Conservation (phyloP, 2,888 invertebrate species). For the Trichopria drosophilae region DNA sequence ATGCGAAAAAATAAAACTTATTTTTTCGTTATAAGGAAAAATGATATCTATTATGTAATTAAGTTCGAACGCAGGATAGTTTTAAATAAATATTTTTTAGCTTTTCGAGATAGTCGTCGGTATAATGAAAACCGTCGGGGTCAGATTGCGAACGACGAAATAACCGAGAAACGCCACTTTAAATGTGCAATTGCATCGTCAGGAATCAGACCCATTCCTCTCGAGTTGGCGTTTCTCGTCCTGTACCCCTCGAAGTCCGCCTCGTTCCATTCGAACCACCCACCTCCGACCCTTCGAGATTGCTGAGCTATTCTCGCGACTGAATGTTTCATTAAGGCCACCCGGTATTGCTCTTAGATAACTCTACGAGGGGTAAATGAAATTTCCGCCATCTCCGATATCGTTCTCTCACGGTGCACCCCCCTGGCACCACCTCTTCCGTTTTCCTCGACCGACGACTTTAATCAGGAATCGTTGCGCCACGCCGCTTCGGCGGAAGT, state of each 20-base stretch:
- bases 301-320: conserved; percentile 59
- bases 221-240: conserved; percentile 39
- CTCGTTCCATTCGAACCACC: conserved; percentile 30
- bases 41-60: too few relatives aligned
- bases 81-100: too few relatives aligned
- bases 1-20: too few relatives aligned
- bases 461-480: conserved; percentile 54
- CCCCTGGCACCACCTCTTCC: conserved; percentile 29
- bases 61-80: too few relatives aligned
- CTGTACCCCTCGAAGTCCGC: conserved; percentile 10
- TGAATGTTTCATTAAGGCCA: conserved; percentile 60
- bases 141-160: conserved; percentile 52
- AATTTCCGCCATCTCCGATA: conserved; percentile 59
- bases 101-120: too few relatives aligned
- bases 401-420: conserved; percentile 42
- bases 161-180: conserved; percentile 56
- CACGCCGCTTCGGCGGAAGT: conserved; percentile 44
- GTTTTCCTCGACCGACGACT: conserved; percentile 41
- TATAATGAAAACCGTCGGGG: conserved; percentile 37
- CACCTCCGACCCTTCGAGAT: conserved; percentile 55
- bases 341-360: conserved; percentile 60
- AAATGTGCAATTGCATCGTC: conserved; percentile 59
- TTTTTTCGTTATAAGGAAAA: too few relatives aligned
- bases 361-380: conserved; percentile 59
- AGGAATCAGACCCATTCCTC: conserved; percentile 57